Percentiles rank a stretch among this genome's conserved stretches.
phyloP scores from a whole-genome alignment of 1,140 invertebrate species.

The Macrostomum lignano region DNA sequence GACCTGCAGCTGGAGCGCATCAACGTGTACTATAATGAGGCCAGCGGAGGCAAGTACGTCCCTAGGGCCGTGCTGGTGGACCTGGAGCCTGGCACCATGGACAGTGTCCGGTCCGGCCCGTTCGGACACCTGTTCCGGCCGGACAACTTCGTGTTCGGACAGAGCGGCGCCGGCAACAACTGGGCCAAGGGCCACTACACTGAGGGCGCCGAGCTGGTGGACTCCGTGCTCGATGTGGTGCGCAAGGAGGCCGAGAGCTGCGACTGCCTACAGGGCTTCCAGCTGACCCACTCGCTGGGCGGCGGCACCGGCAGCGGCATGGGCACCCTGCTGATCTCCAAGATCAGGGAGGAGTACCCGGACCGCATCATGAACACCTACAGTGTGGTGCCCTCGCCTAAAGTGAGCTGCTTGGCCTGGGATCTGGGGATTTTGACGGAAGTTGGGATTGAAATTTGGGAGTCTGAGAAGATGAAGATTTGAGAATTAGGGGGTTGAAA shows the following conservation, averaged over 20 bases:
- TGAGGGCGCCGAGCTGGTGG: constrained; percentile 11
- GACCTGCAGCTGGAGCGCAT: constrained; percentile 55
- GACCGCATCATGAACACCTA: constrained; percentile 30
- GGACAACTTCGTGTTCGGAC: constrained; percentile 37
- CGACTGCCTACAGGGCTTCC: constrained; percentile 3
- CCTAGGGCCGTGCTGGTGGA: constrained; percentile 47
- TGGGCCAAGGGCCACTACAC: constrained; percentile 5
- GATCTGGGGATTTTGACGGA: no score
- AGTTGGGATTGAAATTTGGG: no score
- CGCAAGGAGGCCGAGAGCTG: constrained; percentile 40
- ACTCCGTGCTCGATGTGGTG: constrained; percentile 16
- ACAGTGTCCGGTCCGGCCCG: constrained; percentile 52
- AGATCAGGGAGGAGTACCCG: constrained; percentile 10
- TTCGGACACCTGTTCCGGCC: constrained; percentile 59
- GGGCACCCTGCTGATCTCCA: neutral
- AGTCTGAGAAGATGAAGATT: no score
- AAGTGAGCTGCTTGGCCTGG: no score
- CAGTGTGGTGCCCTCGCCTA: constrained; percentile 27
- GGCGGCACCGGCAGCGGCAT: constrained; percentile 1
- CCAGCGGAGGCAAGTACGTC: constrained; percentile 30
- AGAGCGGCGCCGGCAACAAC: constrained; percentile 3
- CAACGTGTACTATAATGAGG: constrained; percentile 67
- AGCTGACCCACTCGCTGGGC: constrained; percentile 7
- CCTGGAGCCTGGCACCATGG: constrained; percentile 64
- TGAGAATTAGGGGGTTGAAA: no score